These are phyloP conservation scores for Mamestra configurata DNA, from an alignment of 1,140 invertebrate species.

Conservation along the genomic window DNA sequence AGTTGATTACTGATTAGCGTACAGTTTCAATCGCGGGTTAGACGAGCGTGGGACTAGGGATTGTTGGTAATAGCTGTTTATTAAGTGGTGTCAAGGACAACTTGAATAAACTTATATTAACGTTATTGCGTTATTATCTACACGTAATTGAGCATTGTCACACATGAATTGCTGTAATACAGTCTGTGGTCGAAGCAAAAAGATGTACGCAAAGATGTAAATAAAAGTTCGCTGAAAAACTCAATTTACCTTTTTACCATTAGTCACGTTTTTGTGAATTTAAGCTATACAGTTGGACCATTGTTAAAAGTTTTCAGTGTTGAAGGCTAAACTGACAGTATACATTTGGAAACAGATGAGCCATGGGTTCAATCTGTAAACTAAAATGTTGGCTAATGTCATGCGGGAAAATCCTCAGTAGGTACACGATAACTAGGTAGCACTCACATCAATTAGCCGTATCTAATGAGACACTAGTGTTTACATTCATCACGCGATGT, in stretches of 20 bases:
- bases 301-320: too few species aligned
- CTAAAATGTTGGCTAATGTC: neutral
- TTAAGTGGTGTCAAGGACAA: conserved; percentile 65
- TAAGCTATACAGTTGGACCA: too few species aligned
- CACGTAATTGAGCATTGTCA: conserved; percentile 52
- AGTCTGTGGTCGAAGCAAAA: neutral
- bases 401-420: conserved; percentile 19
- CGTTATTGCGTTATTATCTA: conserved; percentile 42
- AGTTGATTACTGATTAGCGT: conserved; percentile 54
- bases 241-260: neutral
- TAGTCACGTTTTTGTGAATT: neutral
- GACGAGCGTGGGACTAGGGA: conserved; percentile 65
- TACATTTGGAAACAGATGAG: too few species aligned
- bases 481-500: conserved; percentile 43
- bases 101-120: conserved; percentile 55
- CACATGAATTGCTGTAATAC: conserved; percentile 28
- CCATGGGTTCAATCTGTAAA: neutral
- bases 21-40: conserved; percentile 58
- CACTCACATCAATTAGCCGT: conserved; percentile 22
- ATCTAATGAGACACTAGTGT: conserved; percentile 3
- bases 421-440: neutral
- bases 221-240: neutral
- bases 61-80: conserved; percentile 62
- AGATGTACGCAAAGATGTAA: neutral
- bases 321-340: too few species aligned